Evolutionary conservation across 1,140 invertebrate genomes (phyloP).

Genomic region (Pogonomyrmex californicus): DNA sequence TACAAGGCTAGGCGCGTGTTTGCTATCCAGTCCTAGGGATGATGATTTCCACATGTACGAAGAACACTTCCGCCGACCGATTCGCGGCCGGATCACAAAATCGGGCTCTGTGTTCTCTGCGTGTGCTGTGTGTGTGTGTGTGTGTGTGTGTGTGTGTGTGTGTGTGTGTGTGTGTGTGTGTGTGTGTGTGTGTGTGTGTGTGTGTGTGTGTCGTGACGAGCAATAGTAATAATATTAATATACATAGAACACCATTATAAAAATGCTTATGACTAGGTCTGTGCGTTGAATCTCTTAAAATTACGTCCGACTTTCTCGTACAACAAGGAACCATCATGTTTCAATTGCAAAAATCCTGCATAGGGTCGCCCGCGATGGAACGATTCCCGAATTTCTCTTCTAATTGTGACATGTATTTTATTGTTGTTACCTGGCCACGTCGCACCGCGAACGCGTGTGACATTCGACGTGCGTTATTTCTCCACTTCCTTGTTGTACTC

Average conservation of each 20-base stretch:
- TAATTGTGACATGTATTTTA: background rate
- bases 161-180: background rate
- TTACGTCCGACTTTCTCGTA: conserved; percentile 72
- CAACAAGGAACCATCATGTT: conserved; percentile 61
- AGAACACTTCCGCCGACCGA: conserved; percentile 52
- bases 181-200: background rate
- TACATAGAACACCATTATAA: conserved; percentile 82
- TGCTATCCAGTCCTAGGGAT: conserved; percentile 49
- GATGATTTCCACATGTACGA: conserved; percentile 51
- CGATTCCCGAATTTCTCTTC: background rate
- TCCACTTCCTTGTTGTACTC: conserved; percentile 57
- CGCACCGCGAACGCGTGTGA: background rate
- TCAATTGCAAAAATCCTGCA: background rate
- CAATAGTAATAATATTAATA: conserved; percentile 56
- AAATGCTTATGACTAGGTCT: conserved; percentile 80
- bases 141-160: background rate
- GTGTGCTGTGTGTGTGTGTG: background rate
- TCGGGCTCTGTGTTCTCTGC: conserved; percentile 16
- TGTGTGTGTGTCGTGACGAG: background rate
- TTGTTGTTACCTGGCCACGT: background rate
- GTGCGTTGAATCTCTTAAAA: conserved; percentile 82
- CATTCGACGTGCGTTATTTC: background rate
- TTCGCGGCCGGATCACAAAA: conserved; percentile 50
- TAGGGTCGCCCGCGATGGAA: background rate
- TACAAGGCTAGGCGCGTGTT: conserved; percentile 52